These are phyloP conservation scores for Paralvinella palmiformis DNA, from an alignment of 1,140 invertebrate genomes.

Conservation along the genomic window DNA sequence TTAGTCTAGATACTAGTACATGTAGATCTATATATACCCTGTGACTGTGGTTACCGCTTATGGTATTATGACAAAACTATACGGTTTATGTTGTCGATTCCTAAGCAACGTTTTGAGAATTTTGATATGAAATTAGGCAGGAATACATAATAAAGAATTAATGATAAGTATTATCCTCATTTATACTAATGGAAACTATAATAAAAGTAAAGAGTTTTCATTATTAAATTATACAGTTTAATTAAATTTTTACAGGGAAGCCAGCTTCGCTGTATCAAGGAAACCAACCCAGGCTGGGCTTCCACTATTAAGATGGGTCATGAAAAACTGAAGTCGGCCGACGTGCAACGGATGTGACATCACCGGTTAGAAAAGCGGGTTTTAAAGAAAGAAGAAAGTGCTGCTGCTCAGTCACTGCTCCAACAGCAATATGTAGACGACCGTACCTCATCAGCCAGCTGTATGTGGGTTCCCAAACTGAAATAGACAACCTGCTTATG, in stretches of 20 bases:
- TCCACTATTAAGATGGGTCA: background rate
- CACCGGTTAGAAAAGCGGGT: background rate
- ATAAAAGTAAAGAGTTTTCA: background rate
- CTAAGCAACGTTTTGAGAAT: too few species aligned
- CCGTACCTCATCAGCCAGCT: background rate
- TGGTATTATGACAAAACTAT: too few species aligned
- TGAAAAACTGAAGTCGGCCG: background rate
- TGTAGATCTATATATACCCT: too few species aligned
- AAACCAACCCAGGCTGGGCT: background rate
- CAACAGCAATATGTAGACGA: background rate
- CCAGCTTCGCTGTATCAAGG: background rate
- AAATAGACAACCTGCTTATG: background rate
- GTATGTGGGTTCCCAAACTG: background rate
- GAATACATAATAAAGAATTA: too few species aligned
- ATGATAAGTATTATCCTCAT: too few species aligned
- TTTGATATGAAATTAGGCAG: too few species aligned
- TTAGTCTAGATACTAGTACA: too few species aligned
- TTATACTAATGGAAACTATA: too few species aligned
- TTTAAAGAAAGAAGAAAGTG: background rate
- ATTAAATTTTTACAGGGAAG: slow-evolving; percentile 1
- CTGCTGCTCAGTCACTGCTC: background rate
- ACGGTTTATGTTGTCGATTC: too few species aligned
- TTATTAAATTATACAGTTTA: background rate
- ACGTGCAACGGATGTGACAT: background rate
- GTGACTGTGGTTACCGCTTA: too few species aligned